Evolutionary conservation across 2,113 vertebrate species (phyloP).

Genomic region (Vidua macroura): DNA sequence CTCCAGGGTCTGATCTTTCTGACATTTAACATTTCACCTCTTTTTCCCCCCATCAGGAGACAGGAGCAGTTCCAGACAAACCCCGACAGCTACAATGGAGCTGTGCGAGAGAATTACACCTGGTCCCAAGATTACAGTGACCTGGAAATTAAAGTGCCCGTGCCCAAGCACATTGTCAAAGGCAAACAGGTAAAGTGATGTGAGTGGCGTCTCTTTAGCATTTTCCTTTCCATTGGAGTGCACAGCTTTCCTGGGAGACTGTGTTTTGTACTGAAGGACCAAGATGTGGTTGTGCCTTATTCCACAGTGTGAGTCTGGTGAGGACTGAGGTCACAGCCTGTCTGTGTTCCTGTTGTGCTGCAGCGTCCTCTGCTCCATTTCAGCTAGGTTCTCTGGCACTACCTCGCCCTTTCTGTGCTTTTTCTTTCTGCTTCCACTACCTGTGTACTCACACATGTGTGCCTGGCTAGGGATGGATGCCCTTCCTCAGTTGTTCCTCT

Average conservation of each 20-base stretch:
- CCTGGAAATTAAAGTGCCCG: conserved; percentile 90
- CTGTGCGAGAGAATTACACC: conserved; percentile 82
- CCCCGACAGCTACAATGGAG: conserved; percentile 94
- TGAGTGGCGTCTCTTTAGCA: accelerated
- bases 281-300: not conserved
- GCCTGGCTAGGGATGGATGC: not conserved
- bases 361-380: not conserved
- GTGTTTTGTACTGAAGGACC: not conserved
- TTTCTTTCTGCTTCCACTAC: not conserved
- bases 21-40: not conserved
- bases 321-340: not conserved
- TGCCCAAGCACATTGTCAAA: conserved; percentile 83
- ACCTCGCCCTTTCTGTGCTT: accelerated
- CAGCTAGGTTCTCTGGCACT: not conserved
- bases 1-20: not conserved
- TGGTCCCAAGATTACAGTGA: conserved; percentile 96
- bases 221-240: not conserved
- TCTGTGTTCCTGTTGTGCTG: accelerated
- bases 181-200: conserved; percentile 84
- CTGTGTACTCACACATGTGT: accelerated
- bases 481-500: not conserved
- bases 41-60: conserved; percentile 52
- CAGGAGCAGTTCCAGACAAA: conserved; percentile 82
- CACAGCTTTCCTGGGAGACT: not conserved
- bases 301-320: not conserved